Conservation (phyloP, 2,113 vertebrate genomes). For the Tetraodon nigroviridis region DNA sequence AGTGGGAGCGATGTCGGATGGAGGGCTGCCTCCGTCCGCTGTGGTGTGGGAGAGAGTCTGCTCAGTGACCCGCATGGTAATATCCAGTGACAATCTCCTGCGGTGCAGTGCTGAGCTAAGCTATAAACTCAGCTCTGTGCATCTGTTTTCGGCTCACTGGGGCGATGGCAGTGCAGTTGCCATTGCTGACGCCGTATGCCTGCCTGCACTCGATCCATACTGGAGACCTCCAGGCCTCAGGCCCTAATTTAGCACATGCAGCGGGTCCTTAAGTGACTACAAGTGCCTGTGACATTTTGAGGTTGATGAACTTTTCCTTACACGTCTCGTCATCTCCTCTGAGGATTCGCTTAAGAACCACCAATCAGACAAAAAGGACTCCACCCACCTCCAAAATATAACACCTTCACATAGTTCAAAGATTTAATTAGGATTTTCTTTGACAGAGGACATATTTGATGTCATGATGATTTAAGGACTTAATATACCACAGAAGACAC, state of each 20-base stretch:
- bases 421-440: slow-evolving; percentile 30
- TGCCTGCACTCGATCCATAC: slow-evolving; percentile 1
- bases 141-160: slow-evolving; percentile 1
- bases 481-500: too few species aligned
- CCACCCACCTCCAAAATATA: slow-evolving; percentile 43
- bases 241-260: background rate
- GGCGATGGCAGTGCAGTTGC: too few species aligned
- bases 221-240: background rate
- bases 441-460: slow-evolving; percentile 28
- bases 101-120: slow-evolving; percentile 67
- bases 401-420: slow-evolving; percentile 40
- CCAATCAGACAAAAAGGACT: slow-evolving; percentile 54
- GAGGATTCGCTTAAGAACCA: slow-evolving; percentile 27
- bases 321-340: slow-evolving; percentile 3
- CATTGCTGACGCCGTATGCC: too few species aligned
- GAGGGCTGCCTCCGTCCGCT: slow-evolving; percentile 33
- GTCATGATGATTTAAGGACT: slow-evolving; percentile 23
- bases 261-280: background rate
- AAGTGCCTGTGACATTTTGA: slow-evolving; percentile 40
- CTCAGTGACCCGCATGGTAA: slow-evolving; percentile 55
- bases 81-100: slow-evolving; percentile 66
- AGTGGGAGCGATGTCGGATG: slow-evolving; percentile 27
- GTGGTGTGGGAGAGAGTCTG: slow-evolving; percentile 34
- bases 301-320: slow-evolving; percentile 22
- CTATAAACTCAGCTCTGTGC: slow-evolving; percentile 36